Evolutionary conservation across 2,113 vertebrate genomes (phyloP).

Genomic region (Prionailurus bengalensis): DNA sequence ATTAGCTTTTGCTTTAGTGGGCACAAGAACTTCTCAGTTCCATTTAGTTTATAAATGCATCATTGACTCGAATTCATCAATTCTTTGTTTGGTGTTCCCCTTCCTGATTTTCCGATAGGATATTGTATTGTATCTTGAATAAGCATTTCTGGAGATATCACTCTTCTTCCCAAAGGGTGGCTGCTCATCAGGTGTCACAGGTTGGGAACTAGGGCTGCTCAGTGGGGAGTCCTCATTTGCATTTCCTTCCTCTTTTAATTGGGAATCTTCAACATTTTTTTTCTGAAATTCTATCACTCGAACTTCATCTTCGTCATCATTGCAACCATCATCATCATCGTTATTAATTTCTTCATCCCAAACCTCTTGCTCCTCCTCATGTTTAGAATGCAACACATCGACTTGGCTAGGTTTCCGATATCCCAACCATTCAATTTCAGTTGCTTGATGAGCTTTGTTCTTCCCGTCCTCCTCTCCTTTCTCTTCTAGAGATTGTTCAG

Average conservation of each 20-base stretch:
- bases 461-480: neutral
- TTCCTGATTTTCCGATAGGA: slow-evolving; percentile 96
- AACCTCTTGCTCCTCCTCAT: slow-evolving; percentile 53
- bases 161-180: slow-evolving; percentile 82
- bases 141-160: slow-evolving; percentile 90
- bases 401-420: slow-evolving; percentile 52
- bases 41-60: slow-evolving; percentile 89
- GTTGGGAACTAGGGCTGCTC: slow-evolving; percentile 80
- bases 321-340: slow-evolving; percentile 69
- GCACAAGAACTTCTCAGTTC: neutral
- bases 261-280: slow-evolving; percentile 66
- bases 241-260: slow-evolving; percentile 60
- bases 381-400: slow-evolving; percentile 50
- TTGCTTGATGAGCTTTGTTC: neutral
- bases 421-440: slow-evolving; percentile 50
- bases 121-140: slow-evolving; percentile 94
- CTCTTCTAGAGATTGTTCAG: slow-evolving; percentile 37
- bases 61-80: slow-evolving; percentile 96
- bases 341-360: slow-evolving; percentile 70
- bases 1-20: neutral
- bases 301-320: slow-evolving; percentile 84
- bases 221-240: slow-evolving; percentile 65
- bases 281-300: slow-evolving; percentile 85
- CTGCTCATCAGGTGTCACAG: slow-evolving; percentile 82
- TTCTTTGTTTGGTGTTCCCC: slow-evolving; percentile 96